A percentile compares a stretch with the other conserved stretches of the same genome.
These are phyloP conservation scores for Rafetus swinhoei DNA, from an alignment of 2,113 vertebrate species.

Conservation along the genomic window DNA sequence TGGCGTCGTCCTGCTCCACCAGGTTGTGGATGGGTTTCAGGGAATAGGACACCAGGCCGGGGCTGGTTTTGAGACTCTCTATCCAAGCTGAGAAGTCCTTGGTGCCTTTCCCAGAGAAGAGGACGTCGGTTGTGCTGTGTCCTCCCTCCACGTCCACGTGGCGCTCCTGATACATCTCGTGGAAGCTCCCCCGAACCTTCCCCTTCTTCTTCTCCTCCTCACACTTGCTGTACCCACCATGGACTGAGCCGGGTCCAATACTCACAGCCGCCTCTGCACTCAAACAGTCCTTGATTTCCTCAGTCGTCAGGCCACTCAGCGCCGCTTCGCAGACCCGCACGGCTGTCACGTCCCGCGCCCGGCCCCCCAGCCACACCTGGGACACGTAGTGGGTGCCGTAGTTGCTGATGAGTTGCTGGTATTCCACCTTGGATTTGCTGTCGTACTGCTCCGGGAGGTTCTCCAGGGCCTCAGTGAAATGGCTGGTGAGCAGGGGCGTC, in stretches of 20 bases:
- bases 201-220: constrained; percentile 63
- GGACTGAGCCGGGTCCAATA: neutral
- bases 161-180: constrained; percentile 80
- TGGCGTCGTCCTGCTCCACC: neutral
- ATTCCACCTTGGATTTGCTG: neutral
- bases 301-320: constrained; percentile 73
- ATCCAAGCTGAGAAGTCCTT: constrained; percentile 84
- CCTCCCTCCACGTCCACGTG: constrained; percentile 54
- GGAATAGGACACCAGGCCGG: constrained; percentile 81
- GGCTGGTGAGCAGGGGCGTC: constrained; percentile 3
- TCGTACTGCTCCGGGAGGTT: constrained; percentile 32
- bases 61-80: constrained; percentile 58
- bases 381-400: constrained; percentile 70
- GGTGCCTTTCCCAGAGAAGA: constrained; percentile 80
- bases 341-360: constrained; percentile 80
- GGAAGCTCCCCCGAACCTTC: constrained; percentile 76
- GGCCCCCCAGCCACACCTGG: constrained; percentile 82
- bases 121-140: constrained; percentile 68
- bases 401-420: constrained; percentile 43
- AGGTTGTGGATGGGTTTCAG: constrained; percentile 83
- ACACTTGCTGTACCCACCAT: constrained; percentile 46
- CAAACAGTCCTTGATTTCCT: constrained; percentile 83
- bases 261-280: constrained; percentile 73
- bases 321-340: constrained; percentile 82
- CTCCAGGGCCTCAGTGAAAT: constrained; percentile 48